Evolutionary conservation across 92 coral and sea anemone species (phyloP).

Genomic region (Zoanthus gigantus): DNA sequence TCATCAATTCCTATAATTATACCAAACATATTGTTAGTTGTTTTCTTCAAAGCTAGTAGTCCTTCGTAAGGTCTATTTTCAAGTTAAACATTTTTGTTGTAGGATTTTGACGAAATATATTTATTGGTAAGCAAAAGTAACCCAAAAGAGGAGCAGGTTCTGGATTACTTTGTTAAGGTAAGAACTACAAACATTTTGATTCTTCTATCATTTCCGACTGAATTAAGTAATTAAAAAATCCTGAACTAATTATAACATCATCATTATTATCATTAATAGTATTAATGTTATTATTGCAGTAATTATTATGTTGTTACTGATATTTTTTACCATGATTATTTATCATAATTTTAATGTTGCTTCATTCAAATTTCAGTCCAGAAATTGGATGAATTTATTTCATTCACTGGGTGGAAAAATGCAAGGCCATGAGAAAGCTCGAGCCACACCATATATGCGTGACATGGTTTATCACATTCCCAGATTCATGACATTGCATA

Average conservation of each 20-base stretch:
- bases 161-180: slow-evolving; percentile 42
- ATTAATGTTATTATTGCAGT: neutral
- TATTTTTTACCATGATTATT: neutral
- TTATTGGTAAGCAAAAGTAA: slow-evolving; percentile 15
- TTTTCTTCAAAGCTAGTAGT: neutral
- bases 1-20: slow-evolving; percentile 1
- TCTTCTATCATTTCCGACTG: neutral
- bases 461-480: slow-evolving; percentile 71
- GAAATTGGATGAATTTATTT: slow-evolving; percentile 40
- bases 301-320: neutral
- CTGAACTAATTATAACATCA: neutral
- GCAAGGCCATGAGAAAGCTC: slow-evolving; percentile 41
- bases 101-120: slow-evolving; percentile 69
- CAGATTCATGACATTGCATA: slow-evolving; percentile 54
- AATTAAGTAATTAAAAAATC: neutral
- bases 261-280: neutral
- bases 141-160: slow-evolving; percentile 59
- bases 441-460: slow-evolving; percentile 77
- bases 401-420: slow-evolving; percentile 51
- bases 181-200: neutral
- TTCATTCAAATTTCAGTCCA: neutral
- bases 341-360: neutral
- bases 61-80: neutral
- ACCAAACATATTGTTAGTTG: neutral
- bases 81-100: neutral